Conservation (phyloP, 2,113 vertebrate genomes). For the Penelope pileata region DNA sequence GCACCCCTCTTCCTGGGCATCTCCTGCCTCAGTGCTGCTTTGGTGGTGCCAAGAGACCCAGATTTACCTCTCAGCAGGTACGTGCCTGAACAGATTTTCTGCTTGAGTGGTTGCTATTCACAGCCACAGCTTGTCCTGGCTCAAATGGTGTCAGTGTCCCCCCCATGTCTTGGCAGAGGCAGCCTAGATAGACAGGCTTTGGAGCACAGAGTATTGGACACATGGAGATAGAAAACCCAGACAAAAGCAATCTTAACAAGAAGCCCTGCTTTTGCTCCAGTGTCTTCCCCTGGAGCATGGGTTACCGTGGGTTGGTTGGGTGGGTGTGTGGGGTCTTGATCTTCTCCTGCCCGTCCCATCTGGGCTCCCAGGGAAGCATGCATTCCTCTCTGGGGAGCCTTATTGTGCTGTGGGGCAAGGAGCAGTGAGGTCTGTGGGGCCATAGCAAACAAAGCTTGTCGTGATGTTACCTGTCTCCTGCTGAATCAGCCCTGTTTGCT, state of each 20-base stretch:
- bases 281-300: not conserved
- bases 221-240: not conserved
- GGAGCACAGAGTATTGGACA: not conserved
- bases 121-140: not conserved
- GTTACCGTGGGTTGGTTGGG: not conserved
- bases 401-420: fast-evolving
- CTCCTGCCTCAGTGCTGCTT: not conserved
- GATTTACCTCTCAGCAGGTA: not conserved
- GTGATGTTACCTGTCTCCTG: not conserved
- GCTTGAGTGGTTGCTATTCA: not conserved
- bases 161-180: not conserved
- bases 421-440: not conserved
- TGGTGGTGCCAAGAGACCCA: not conserved
- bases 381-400: not conserved
- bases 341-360: no score
- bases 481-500: not conserved
- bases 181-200: not conserved
- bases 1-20: not conserved
- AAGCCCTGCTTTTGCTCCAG: not conserved
- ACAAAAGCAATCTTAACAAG: not conserved
- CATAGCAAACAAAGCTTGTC: not conserved
- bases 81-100: not conserved
- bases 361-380: fast-evolving
- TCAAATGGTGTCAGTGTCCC: not conserved
- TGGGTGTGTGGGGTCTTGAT: fast-evolving